A percentile compares a stretch with the other conserved stretches of the same genome.
Evolutionary conservation across 2,797 vertebrate genomes (phyloP).

Genomic region (Tokudaia tokunoshimensis): DNA sequence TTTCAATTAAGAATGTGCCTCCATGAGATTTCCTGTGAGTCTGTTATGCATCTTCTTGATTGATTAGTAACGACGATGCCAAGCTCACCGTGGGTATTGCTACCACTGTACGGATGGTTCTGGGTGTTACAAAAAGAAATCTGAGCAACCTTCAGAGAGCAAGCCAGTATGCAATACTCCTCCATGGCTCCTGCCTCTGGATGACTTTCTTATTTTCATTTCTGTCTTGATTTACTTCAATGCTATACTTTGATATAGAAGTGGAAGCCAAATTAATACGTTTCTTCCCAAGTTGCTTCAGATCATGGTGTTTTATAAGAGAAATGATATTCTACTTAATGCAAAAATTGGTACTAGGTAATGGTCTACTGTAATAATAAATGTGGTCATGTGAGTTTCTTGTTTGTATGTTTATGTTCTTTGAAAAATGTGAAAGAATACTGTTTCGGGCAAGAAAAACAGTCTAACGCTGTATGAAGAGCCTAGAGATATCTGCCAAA

Average conservation of each 20-base stretch:
- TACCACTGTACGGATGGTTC: neutral
- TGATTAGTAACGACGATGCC: neutral
- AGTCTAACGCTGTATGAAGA: neutral
- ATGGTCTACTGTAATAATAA: neutral
- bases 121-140: neutral
- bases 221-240: neutral
- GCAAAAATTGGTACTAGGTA: neutral
- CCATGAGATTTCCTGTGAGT: neutral
- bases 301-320: neutral
- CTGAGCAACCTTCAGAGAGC: neutral
- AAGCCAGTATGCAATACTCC: neutral
- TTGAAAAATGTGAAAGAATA: neutral
- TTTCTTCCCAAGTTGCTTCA: neutral
- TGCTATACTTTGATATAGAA: neutral
- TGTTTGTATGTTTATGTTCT: neutral
- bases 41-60: neutral
- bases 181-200: neutral
- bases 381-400: neutral
- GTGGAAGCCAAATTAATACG: neutral
- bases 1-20: neutral
- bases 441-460: neutral
- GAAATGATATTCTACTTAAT: neutral
- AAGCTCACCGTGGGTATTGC: neutral
- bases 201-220: neutral
- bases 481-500: neutral